Conservation (phyloP, 2,888 invertebrate genomes). For the Drosophila borealis region DNA sequence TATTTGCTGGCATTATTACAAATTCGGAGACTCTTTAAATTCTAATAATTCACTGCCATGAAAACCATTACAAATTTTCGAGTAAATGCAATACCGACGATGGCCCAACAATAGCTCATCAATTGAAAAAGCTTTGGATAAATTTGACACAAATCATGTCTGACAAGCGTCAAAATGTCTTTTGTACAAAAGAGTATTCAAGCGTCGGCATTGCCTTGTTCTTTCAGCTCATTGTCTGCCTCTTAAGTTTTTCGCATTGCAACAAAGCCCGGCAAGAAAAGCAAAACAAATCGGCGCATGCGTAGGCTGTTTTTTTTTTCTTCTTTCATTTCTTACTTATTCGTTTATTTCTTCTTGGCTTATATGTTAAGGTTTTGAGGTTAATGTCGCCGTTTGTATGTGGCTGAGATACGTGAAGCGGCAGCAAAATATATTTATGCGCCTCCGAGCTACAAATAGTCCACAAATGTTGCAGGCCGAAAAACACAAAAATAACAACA, state of each 20-base stretch:
- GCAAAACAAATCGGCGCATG: slow-evolving; percentile 57
- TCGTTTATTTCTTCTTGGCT: slow-evolving; percentile 40
- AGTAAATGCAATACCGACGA: not conserved
- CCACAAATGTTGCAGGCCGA: slow-evolving; percentile 42
- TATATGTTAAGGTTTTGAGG: slow-evolving; percentile 66
- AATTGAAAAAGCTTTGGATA: slow-evolving; percentile 16
- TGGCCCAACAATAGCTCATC: slow-evolving; percentile 32
- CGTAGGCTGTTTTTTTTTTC: slow-evolving; percentile 53
- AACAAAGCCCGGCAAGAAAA: slow-evolving; percentile 37
- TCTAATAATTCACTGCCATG: slow-evolving; percentile 10
- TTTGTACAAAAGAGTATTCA: slow-evolving; percentile 40
- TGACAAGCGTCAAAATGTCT: slow-evolving; percentile 12
- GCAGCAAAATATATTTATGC: slow-evolving; percentile 35
- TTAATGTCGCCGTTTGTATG: slow-evolving; percentile 76
- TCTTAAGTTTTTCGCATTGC: slow-evolving; percentile 36
- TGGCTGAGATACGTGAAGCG: slow-evolving; percentile 38
- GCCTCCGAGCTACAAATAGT: slow-evolving; percentile 53
- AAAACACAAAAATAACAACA: slow-evolving; percentile 7
- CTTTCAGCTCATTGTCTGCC: slow-evolving; percentile 21
- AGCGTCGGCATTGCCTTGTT: slow-evolving; percentile 39
- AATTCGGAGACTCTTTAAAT: not conserved
- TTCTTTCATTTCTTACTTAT: slow-evolving; percentile 11
- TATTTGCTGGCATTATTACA: not conserved
- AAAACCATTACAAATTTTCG: slow-evolving; percentile 10
- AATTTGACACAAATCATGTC: slow-evolving; percentile 46